These are phyloP conservation scores for Galago senegalensis DNA, from an alignment of 2,797 vertebrate genomes.

Conservation along the genomic window DNA sequence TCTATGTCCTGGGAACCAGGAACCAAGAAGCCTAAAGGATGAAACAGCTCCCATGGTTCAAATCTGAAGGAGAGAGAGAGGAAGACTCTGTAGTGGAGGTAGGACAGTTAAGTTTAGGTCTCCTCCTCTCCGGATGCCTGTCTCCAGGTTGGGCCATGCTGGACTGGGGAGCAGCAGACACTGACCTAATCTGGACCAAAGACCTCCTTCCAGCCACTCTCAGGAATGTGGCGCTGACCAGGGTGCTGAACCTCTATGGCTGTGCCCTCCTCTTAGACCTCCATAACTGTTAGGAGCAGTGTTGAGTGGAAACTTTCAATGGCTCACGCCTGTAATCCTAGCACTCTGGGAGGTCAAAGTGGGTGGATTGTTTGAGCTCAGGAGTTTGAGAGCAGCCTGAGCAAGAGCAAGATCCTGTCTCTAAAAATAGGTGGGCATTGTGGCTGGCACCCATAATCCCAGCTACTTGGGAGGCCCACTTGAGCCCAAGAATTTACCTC, in stretches of 20 bases:
- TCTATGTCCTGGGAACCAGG: not conserved
- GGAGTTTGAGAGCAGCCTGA: too few relatives aligned
- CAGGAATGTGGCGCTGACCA: constrained; percentile 65
- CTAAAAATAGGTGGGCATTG: too few relatives aligned
- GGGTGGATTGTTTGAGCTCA: too few relatives aligned
- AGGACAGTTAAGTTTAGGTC: not conserved
- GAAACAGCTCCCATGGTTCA: not conserved
- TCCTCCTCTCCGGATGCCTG: not conserved
- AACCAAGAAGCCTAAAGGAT: not conserved
- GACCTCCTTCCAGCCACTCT: accelerated
- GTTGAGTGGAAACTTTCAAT: not conserved
- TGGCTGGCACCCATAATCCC: too few relatives aligned
- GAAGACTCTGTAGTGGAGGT: not conserved
- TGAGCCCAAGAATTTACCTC: too few relatives aligned
- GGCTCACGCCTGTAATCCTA: too few relatives aligned
- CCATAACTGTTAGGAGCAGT: not conserved
- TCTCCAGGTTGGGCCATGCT: not conserved
- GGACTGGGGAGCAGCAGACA: not conserved
- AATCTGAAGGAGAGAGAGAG: not conserved
- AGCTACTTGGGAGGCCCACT: too few relatives aligned
- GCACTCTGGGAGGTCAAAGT: too few relatives aligned
- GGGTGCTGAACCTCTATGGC: constrained; percentile 66
- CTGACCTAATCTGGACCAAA: not conserved
- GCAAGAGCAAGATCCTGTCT: too few relatives aligned
- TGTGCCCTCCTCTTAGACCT: not conserved